A percentile compares a stretch with the other conserved stretches of the same genome.
phyloP scores from a whole-genome alignment of 2,888 invertebrate genomes.

The Microchrysa polita region DNA sequence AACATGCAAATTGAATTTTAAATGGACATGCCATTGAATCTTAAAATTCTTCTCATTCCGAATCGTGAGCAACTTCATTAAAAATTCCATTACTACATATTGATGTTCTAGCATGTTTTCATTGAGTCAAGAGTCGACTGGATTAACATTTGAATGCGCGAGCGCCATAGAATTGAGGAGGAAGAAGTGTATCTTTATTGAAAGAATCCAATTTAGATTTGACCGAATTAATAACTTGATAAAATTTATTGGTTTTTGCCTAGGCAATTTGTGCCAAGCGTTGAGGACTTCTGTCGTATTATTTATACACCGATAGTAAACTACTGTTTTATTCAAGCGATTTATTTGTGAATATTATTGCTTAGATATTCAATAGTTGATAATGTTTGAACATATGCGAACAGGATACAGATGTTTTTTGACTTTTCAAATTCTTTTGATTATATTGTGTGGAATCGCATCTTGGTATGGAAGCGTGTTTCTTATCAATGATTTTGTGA shows the following conservation, averaged over 20 bases:
- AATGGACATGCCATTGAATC: conserved; percentile 17
- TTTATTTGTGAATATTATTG: not conserved
- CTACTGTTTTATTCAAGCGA: not conserved
- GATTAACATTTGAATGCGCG: not conserved
- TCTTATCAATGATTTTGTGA: no score
- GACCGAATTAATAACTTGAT: not conserved
- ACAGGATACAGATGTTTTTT: conserved; percentile 4
- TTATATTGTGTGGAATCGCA: no score
- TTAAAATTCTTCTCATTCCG: not conserved
- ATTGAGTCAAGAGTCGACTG: not conserved
- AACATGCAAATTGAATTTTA: conserved; percentile 12
- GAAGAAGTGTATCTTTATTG: not conserved
- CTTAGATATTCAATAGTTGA: not conserved
- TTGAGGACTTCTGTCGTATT: conserved; percentile 8
- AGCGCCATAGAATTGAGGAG: not conserved
- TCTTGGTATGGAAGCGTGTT: no score
- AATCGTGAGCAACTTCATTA: no score
- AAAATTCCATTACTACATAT: no score
- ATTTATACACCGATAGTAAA: not conserved
- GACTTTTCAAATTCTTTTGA: not conserved
- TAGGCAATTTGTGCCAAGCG: not conserved
- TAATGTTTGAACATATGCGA: not conserved
- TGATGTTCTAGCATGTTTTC: not conserved
- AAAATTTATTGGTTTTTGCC: not conserved
- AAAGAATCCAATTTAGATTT: not conserved